Conservation (phyloP, 2,888 invertebrate species). For the Molanna angustata region DNA sequence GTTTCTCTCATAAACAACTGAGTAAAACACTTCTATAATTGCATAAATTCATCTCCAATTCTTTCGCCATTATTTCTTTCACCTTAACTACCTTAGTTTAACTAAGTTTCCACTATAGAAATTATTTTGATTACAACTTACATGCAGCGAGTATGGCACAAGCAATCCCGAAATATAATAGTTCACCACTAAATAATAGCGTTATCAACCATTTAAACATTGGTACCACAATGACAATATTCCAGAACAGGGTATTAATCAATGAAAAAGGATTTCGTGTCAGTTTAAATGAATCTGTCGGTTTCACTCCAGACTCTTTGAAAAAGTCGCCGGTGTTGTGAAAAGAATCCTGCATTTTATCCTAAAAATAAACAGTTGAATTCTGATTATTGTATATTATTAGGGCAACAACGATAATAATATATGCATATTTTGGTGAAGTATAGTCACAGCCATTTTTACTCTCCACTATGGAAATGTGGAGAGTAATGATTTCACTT, state of each 20-base stretch:
- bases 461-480: no score
- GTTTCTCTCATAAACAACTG: no score
- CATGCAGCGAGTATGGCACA: conserved; percentile 69
- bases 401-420: no score
- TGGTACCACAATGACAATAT: conserved; percentile 63
- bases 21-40: no score
- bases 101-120: no score
- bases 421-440: no score
- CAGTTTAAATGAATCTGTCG: conserved; percentile 57
- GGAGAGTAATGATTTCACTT: no score
- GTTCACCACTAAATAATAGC: conserved; percentile 69
- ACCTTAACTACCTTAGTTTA: no score
- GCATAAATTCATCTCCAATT: no score
- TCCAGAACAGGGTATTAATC: conserved; percentile 72
- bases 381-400: no score
- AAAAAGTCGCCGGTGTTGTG: conserved; percentile 77
- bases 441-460: no score
- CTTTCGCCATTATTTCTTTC: no score
- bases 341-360: conserved; percentile 72
- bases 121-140: conserved; percentile 55
- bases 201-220: conserved; percentile 67
- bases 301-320: conserved; percentile 67
- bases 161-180: conserved; percentile 66
- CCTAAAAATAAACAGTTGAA: conserved; percentile 55
- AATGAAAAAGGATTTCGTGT: conserved; percentile 64